A percentile compares a stretch with the other conserved stretches of the same genome.
phyloP scores from a whole-genome alignment of 2,888 invertebrate genomes.

The Agonum fuliginosum region DNA sequence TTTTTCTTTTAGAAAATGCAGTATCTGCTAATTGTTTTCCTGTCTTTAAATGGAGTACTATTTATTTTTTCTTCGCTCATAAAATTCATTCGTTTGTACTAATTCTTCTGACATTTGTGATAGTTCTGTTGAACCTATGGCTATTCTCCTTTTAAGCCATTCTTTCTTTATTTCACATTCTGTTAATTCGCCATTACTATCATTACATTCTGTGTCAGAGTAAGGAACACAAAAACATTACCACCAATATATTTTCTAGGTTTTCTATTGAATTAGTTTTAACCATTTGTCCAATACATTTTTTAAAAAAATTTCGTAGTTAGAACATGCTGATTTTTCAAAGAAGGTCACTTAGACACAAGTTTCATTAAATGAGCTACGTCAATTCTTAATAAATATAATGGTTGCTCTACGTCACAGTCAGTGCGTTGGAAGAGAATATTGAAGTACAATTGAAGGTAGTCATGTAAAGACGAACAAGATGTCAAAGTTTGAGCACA shows the following conservation, averaged over 20 bases:
- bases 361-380: slow-evolving; percentile 29
- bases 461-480: neutral
- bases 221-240: slow-evolving; percentile 47
- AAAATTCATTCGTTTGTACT: neutral
- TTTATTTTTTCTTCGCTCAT: neutral
- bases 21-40: slow-evolving; percentile 1
- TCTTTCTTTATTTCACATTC: slow-evolving; percentile 50
- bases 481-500: slow-evolving; percentile 25
- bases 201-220: slow-evolving; percentile 46
- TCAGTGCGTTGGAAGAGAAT: neutral
- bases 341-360: slow-evolving; percentile 7
- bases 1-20: slow-evolving; percentile 5
- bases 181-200: slow-evolving; percentile 38
- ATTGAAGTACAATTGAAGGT: slow-evolving; percentile 14
- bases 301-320: neutral
- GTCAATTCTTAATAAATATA: slow-evolving; percentile 14
- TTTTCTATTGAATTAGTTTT: slow-evolving; percentile 36
- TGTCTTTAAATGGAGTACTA: neutral
- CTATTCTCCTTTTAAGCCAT: slow-evolving; percentile 53
- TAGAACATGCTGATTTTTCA: neutral
- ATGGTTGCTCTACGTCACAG: neutral
- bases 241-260: slow-evolving; percentile 45
- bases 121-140: slow-evolving; percentile 50
- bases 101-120: slow-evolving; percentile 14
- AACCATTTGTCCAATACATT: slow-evolving; percentile 49